A percentile compares a stretch with the other conserved stretches of the same genome.
Evolutionary conservation across 2,113 vertebrate species (phyloP).

Genomic region (Perognathus longimembris): DNA sequence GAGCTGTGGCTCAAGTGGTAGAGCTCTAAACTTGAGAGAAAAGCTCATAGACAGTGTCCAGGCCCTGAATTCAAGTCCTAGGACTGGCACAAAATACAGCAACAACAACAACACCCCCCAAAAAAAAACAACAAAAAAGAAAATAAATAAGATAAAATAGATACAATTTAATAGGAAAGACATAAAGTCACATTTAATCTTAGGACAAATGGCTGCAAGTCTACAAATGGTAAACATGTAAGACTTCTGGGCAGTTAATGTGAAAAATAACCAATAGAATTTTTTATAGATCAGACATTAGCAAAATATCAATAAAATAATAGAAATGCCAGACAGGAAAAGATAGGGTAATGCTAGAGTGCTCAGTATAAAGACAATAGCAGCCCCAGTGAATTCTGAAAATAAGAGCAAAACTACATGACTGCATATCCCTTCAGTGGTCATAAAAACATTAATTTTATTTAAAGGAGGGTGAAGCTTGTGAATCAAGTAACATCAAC

Average conservation of each 20-base stretch:
- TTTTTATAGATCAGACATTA: neutral
- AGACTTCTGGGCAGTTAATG: neutral
- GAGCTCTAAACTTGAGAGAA: no score
- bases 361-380: neutral
- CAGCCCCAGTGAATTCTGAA: neutral
- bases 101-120: no score
- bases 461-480: neutral
- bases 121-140: no score
- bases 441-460: neutral
- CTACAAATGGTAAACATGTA: neutral
- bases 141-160: neutral
- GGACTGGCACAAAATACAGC: no score
- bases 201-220: neutral
- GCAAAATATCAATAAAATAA: constrained; percentile 24
- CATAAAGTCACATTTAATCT: constrained; percentile 12
- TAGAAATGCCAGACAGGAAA: neutral
- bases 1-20: no score
- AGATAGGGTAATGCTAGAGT: neutral
- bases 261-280: neutral
- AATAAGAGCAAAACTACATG: neutral
- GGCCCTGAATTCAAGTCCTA: no score
- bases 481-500: neutral
- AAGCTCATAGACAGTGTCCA: no score
- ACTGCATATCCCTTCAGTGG: neutral
- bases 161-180: constrained; percentile 5